These are phyloP conservation scores for Porites evermanni DNA, from an alignment of 92 coral and sea anemone species.

Conservation along the genomic window DNA sequence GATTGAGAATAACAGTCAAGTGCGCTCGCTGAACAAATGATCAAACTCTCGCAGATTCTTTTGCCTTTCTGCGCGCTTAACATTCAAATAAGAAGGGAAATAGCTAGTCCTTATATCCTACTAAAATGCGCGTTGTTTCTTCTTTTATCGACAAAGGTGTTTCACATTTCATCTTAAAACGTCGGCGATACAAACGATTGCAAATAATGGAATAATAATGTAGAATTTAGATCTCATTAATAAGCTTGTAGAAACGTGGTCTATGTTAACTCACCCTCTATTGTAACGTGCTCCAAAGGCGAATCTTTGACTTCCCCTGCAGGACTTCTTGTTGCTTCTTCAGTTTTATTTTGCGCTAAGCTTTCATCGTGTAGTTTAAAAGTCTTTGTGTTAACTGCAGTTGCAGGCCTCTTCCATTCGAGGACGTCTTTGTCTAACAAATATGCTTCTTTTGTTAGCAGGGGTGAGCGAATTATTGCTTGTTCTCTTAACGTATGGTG, in stretches of 20 bases:
- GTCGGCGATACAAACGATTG: not conserved
- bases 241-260: not conserved
- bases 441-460: not conserved
- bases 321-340: not conserved
- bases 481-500: constrained; percentile 34
- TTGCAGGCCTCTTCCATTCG: constrained; percentile 12
- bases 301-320: constrained; percentile 10
- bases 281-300: not conserved
- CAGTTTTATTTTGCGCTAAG: not conserved
- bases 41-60: not conserved
- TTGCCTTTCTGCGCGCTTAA: not conserved
- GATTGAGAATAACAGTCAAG: not conserved
- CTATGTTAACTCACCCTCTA: constrained; percentile 8
- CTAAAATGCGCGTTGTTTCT: not conserved
- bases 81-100: not conserved
- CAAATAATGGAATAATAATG: not conserved
- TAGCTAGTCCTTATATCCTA: not conserved
- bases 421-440: constrained; percentile 7
- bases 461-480: constrained; percentile 28
- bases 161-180: not conserved
- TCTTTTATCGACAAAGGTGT: not conserved
- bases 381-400: not conserved
- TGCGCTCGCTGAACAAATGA: not conserved
- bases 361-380: not conserved
- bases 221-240: constrained; percentile 1